phyloP scores from a whole-genome alignment of 1,140 invertebrate genomes.

The Limonius californicus region DNA sequence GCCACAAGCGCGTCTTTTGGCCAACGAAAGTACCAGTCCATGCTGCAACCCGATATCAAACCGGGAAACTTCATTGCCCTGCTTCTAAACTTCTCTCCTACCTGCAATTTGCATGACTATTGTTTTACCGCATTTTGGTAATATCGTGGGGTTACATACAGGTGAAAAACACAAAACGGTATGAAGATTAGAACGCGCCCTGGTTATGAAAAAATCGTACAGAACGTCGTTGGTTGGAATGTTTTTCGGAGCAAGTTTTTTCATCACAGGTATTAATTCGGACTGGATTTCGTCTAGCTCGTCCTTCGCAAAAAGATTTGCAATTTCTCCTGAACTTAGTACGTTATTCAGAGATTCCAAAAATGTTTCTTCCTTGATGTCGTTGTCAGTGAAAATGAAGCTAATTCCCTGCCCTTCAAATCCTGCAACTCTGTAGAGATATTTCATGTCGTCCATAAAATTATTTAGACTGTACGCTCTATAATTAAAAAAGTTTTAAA shows the following conservation, averaged over 20 bases:
- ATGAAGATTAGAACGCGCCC: slow-evolving; percentile 93
- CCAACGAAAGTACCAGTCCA: slow-evolving; percentile 99
- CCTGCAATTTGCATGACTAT: background rate
- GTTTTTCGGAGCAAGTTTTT: slow-evolving; percentile 81
- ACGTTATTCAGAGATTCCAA: slow-evolving; percentile 94
- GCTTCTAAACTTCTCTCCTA: slow-evolving; percentile 81
- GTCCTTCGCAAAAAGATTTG: slow-evolving; percentile 92
- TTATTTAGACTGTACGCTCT: slow-evolving; percentile 92
- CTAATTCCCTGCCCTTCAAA: slow-evolving; percentile 91
- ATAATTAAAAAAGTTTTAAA: no score
- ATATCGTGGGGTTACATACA: slow-evolving; percentile 50
- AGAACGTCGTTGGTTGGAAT: slow-evolving; percentile 77
- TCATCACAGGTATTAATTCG: slow-evolving; percentile 77
- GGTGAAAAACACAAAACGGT: slow-evolving; percentile 94
- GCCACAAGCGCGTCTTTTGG: slow-evolving; percentile 92
- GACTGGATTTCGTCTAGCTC: slow-evolving; percentile 92
- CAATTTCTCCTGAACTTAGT: slow-evolving; percentile 91
- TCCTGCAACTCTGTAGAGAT: slow-evolving; percentile 85
- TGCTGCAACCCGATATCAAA: slow-evolving; percentile 89
- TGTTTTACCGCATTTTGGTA: background rate
- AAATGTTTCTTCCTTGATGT: slow-evolving; percentile 93
- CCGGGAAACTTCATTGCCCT: slow-evolving; percentile 93
- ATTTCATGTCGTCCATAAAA: slow-evolving; percentile 82
- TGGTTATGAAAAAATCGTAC: slow-evolving; percentile 79
- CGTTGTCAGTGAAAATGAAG: slow-evolving; percentile 95